phyloP scores from a whole-genome alignment of 2,888 invertebrate species.

The Drosophila mercatorum region DNA sequence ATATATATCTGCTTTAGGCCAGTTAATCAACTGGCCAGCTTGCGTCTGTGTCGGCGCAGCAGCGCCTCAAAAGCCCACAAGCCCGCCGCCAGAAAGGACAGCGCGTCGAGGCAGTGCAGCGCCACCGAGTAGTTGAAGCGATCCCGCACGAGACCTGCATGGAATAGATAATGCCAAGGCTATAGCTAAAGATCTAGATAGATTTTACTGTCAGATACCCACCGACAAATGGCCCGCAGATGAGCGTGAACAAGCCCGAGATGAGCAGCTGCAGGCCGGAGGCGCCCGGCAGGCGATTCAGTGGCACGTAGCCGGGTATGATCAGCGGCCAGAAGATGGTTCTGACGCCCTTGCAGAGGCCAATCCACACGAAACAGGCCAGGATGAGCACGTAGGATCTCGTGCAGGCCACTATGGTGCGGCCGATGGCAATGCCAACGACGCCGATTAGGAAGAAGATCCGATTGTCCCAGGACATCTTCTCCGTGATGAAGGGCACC shows the following conservation, averaged over 20 bases:
- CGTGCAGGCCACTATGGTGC: slow-evolving; percentile 87
- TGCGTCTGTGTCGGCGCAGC: slow-evolving; percentile 65
- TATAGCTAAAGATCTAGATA: background rate
- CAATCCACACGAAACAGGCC: slow-evolving; percentile 88
- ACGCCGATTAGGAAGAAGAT: slow-evolving; percentile 90
- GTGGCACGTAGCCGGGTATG: slow-evolving; percentile 89
- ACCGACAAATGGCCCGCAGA: slow-evolving; percentile 89
- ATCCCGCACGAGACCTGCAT: slow-evolving; percentile 88
- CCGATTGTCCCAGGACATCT: slow-evolving; percentile 89
- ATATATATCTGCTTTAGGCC: background rate
- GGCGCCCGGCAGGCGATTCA: slow-evolving; percentile 89
- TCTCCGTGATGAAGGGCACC: slow-evolving; percentile 89
- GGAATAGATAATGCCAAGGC: fast-evolving
- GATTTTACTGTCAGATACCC: slow-evolving; percentile 61
- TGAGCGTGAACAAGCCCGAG: slow-evolving; percentile 88
- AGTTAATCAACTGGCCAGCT: slow-evolving; percentile 32
- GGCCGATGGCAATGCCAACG: slow-evolving; percentile 88
- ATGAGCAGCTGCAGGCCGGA: slow-evolving; percentile 89
- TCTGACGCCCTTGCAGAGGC: slow-evolving; percentile 89
- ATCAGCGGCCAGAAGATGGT: slow-evolving; percentile 91
- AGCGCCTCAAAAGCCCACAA: slow-evolving; percentile 87
- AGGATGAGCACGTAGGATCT: slow-evolving; percentile 86
- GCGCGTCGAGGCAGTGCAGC: slow-evolving; percentile 88
- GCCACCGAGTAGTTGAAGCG: slow-evolving; percentile 87
- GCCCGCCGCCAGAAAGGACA: slow-evolving; percentile 87